phyloP scores from a whole-genome alignment of 1,140 invertebrate species.

The Aphelinus atriplicis region DNA sequence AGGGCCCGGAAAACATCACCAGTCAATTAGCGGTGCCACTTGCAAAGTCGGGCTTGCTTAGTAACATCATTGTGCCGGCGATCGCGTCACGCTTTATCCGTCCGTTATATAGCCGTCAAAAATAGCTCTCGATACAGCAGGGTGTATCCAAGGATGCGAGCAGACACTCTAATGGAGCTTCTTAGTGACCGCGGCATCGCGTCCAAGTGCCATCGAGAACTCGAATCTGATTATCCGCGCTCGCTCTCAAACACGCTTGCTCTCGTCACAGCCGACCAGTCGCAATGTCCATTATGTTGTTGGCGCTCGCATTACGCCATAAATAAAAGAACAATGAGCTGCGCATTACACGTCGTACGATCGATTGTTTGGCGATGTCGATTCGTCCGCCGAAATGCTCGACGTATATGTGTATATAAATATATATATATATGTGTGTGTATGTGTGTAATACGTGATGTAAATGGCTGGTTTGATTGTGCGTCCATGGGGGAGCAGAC shows the following conservation, averaged over 20 bases:
- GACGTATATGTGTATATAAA: no score
- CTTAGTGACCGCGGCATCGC: constrained; percentile 9
- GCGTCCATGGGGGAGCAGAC: constrained; percentile 60
- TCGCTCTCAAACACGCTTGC: not conserved
- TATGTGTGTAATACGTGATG: constrained; percentile 29
- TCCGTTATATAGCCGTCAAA: not conserved
- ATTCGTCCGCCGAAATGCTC: not conserved
- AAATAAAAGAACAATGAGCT: constrained; percentile 16
- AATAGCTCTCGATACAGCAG: not conserved
- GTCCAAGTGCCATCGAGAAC: not conserved
- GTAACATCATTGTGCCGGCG: no score
- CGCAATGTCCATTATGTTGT: constrained; percentile 4
- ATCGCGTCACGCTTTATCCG: not conserved
- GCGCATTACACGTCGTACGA: not conserved
- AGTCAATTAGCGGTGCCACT: no score
- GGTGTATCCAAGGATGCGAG: not conserved
- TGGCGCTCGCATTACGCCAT: not conserved
- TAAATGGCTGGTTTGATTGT: not conserved
- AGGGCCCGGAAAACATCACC: no score
- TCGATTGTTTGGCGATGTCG: no score
- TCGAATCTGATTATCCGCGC: constrained; percentile 19
- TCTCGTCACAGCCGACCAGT: constrained; percentile 6
- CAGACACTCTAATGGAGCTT: constrained; percentile 12
- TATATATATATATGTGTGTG: no score
- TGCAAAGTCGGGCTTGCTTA: no score